Evolutionary conservation across 1,140 invertebrate species (phyloP).

Genomic region (Drosophila arizonae): DNA sequence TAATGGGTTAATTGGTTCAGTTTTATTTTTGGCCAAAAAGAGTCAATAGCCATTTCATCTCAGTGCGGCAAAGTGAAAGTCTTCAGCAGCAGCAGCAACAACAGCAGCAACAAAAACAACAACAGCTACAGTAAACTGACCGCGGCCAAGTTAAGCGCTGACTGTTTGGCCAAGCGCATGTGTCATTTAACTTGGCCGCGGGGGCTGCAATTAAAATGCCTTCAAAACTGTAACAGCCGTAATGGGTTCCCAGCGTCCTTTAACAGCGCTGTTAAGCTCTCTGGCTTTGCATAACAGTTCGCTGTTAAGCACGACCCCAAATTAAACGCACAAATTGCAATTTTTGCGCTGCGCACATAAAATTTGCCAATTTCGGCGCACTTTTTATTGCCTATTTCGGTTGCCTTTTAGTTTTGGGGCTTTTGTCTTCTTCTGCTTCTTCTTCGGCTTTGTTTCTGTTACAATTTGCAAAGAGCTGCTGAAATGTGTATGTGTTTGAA

Average conservation of each 20-base stretch:
- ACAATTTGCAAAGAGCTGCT: conserved; percentile 40
- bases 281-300: conserved; percentile 50
- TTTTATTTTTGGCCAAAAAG: conserved; percentile 69
- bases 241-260: conserved; percentile 23
- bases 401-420: conserved; percentile 48
- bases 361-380: conserved; percentile 67
- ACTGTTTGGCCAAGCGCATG: conserved; percentile 49
- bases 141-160: conserved; percentile 23
- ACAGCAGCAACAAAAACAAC: conserved; percentile 1
- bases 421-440: conserved; percentile 7
- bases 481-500: conserved; percentile 64
- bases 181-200: conserved; percentile 71
- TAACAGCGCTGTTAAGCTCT: conserved; percentile 34
- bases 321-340: conserved; percentile 64
- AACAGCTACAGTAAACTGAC: conserved; percentile 33
- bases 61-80: conserved; percentile 66
- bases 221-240: conserved; percentile 61
- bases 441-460: conserved; percentile 23
- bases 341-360: conserved; percentile 62
- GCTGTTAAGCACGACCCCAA: conserved; percentile 60
- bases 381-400: conserved; percentile 40
- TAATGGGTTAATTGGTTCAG: conserved; percentile 72
- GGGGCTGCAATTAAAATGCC: conserved; percentile 74
- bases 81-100: conserved; percentile 47
- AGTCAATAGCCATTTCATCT: conserved; percentile 75